Evolutionary conservation across 2,888 invertebrate genomes (phyloP).

Genomic region (Andrena bucephala): DNA sequence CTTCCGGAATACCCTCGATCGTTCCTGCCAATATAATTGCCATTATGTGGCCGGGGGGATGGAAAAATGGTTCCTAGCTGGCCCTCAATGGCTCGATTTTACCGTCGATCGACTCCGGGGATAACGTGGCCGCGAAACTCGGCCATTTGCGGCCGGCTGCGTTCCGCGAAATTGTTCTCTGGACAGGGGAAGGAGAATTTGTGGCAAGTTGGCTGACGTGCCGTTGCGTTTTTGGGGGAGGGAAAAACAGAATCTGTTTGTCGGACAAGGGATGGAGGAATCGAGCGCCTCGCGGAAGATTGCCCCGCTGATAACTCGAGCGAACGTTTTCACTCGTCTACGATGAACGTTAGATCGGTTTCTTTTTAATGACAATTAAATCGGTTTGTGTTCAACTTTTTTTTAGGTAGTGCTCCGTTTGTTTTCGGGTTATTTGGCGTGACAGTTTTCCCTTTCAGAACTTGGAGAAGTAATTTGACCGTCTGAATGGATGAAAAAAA

Average conservation of each 20-base stretch:
- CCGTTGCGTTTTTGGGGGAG: constrained; percentile 6
- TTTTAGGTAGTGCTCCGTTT: neutral
- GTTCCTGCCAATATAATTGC: constrained; percentile 65
- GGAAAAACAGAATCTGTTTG: constrained; percentile 4
- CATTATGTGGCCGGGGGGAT: constrained; percentile 52
- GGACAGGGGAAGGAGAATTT: constrained; percentile 17
- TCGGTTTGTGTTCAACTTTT: neutral
- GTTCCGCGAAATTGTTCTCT: constrained; percentile 15
- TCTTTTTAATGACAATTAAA: neutral
- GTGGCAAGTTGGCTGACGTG: constrained; percentile 4
- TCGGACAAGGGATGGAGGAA: neutral
- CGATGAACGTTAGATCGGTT: neutral
- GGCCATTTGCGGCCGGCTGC: constrained; percentile 30
- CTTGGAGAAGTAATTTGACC: no score
- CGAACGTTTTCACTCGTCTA: neutral
- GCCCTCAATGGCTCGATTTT: constrained; percentile 52
- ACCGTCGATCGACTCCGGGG: constrained; percentile 52
- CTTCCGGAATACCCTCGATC: constrained; percentile 65
- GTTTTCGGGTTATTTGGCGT: neutral
- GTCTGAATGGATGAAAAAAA: no score
- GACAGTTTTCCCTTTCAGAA: no score
- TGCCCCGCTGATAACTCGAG: neutral
- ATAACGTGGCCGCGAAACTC: constrained; percentile 24
- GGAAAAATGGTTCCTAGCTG: constrained; percentile 45
- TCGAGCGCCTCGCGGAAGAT: neutral